Base-by-base conservation (phyloP, 1,140 invertebrate genomes). In the Parapsyche elsis region DNA sequence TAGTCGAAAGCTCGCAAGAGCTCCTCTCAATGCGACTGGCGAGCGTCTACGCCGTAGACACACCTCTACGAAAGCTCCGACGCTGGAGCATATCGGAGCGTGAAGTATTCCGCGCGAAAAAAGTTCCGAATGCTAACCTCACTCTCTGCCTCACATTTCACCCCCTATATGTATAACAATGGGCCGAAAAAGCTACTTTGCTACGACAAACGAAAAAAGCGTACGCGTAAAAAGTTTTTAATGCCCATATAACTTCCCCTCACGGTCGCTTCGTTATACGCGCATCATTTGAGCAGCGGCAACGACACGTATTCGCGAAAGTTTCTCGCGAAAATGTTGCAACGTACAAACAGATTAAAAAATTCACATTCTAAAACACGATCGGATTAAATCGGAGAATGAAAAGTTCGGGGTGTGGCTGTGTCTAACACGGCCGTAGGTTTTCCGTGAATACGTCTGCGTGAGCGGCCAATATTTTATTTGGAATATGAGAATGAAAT, bases 41-140 rank as follows among this genome's bases (percentile, higher is more conserved):
- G 10, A 67, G 4, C 64, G 64, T 24, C 24, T 38, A 38, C 30
- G 30, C 24, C 24, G 24, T 53, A 53, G 49, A 67, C 64, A 21
- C 10, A 61, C 21, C 9, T 64, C 16, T 16, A 5, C 12, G 5
- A 24, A 64, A 23, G 59, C 59, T 19, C 24, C 59, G 12, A 64
- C 16, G 59, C 21, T 64, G 9, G 9, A 16, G 12, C 59, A 64
- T 12, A 23, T 0, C 59, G 19, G 64, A 67, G 64, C 23, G 64
- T 67, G 21, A 67, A 67, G 64, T 67, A 26, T 67, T 67, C 64
- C 64, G 9, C 64, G 64, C 64, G 64, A 67, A 67, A 24, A 67
- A 67, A 64, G 59, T 64, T 64, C 45, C 12, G 12, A 46, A 46
- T 46, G 12, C 45, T 46, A 46, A 46, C 45, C 12, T 7, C 59